A percentile compares a stretch with the other conserved stretches of the same genome.
Evolutionary conservation across 2,797 vertebrate species (phyloP).

Genomic region (Microctenopoma steveboyesi): DNA sequence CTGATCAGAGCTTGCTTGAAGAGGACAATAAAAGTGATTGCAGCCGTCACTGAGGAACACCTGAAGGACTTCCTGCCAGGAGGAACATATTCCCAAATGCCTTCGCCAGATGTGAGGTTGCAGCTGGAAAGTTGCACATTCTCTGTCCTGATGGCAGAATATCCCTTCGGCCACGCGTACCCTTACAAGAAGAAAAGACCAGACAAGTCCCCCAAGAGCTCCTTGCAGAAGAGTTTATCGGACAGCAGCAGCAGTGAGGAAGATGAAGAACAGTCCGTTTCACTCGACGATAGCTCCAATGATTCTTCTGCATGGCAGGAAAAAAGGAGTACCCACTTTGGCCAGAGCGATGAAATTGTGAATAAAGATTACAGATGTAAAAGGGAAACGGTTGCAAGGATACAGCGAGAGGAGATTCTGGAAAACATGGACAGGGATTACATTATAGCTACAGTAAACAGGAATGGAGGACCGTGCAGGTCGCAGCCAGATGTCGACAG

Average conservation of each 20-base stretch:
- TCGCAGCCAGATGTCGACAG: constrained; percentile 79
- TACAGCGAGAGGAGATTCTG: constrained; percentile 9
- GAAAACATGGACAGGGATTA: constrained; percentile 64
- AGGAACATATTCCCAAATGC: constrained; percentile 72
- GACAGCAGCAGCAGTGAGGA: constrained; percentile 49
- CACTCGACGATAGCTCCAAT: constrained; percentile 12
- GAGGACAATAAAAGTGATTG: constrained; percentile 76
- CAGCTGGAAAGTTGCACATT: constrained; percentile 76
- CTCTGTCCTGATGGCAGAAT: constrained; percentile 79
- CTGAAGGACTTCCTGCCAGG: constrained; percentile 83
- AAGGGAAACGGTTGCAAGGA: constrained; percentile 2
- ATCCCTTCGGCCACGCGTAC: constrained; percentile 68
- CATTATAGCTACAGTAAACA: constrained; percentile 68
- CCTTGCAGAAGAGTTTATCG: neutral
- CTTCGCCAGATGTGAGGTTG: constrained; percentile 52
- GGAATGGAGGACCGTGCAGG: constrained; percentile 81
- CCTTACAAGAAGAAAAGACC: constrained; percentile 48
- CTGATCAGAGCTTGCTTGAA: constrained; percentile 79
- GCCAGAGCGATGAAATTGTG: neutral
- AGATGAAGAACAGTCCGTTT: neutral
- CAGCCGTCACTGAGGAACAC: constrained; percentile 75
- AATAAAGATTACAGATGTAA: neutral
- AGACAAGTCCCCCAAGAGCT: constrained; percentile 14
- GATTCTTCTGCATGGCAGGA: neutral
- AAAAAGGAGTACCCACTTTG: accelerated